Conservation (phyloP, 2,888 invertebrate species). For the Xanthia togata region DNA sequence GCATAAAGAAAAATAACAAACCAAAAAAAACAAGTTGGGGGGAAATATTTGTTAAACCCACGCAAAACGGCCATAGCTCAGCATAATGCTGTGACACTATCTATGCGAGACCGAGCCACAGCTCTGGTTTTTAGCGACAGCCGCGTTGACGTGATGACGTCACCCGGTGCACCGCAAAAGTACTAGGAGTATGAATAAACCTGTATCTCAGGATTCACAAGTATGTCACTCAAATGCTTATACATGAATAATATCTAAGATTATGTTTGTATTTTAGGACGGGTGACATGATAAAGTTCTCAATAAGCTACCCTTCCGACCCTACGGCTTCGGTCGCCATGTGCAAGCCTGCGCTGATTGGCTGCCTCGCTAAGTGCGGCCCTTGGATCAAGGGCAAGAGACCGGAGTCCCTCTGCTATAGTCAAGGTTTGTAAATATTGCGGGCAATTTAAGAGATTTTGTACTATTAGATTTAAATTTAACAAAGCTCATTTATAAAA, state of each 20-base stretch:
- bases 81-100: not conserved
- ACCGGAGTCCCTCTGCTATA: constrained; percentile 91
- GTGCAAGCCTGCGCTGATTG: constrained; percentile 91
- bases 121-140: not conserved
- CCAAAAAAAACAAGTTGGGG: no score
- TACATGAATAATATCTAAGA: not conserved
- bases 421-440: constrained; percentile 82
- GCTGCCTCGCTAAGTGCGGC: constrained; percentile 92
- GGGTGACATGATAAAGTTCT: constrained; percentile 90
- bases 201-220: no score
- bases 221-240: not conserved
- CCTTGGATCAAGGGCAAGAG: constrained; percentile 87
- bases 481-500: no score
- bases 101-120: not conserved
- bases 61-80: not conserved
- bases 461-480: not conserved
- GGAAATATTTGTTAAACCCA: no score
- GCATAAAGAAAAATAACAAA: not conserved
- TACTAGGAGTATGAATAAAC: not conserved
- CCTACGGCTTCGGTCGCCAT: constrained; percentile 85
- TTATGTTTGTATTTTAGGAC: constrained; percentile 68
- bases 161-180: not conserved
- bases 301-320: constrained; percentile 90
- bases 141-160: no score
- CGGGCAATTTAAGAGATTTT: not conserved